phyloP scores from a whole-genome alignment of 2,888 invertebrate genomes.

The Tenthredo livida region DNA sequence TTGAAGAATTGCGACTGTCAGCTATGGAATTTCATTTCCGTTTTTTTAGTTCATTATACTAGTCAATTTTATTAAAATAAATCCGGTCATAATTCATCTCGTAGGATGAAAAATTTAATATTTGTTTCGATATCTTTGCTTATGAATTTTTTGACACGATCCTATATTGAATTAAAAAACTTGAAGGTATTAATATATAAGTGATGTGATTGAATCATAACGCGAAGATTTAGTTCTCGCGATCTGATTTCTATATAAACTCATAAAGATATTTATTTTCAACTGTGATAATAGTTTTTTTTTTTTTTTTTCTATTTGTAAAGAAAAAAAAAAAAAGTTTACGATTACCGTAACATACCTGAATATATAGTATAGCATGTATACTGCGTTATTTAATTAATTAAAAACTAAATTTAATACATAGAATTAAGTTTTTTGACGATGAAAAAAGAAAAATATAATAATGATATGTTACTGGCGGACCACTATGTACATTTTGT shows the following conservation, averaged over 20 bases:
- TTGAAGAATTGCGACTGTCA: neutral
- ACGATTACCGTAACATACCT: neutral
- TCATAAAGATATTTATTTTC: slow-evolving; percentile 31
- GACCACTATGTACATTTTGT: slow-evolving; percentile 32
- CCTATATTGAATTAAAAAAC: neutral
- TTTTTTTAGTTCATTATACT: neutral
- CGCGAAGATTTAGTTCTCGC: neutral
- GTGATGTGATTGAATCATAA: neutral
- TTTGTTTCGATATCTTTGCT: neutral
- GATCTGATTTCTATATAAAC: slow-evolving; percentile 31
- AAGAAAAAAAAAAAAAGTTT: neutral
- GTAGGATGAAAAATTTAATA: neutral
- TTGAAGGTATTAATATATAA: neutral
- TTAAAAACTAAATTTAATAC: slow-evolving; percentile 1
- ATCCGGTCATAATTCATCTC: neutral
- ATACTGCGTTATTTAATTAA: neutral
- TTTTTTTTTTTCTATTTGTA: slow-evolving; percentile 1
- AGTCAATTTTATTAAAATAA: slow-evolving; percentile 10
- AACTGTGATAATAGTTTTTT: slow-evolving; percentile 50
- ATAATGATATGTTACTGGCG: slow-evolving; percentile 15
- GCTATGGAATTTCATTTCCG: neutral
- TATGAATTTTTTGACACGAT: neutral
- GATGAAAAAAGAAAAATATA: neutral
- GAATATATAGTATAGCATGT: neutral
- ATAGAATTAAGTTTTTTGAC: neutral